Base-by-base conservation (phyloP, 2,888 invertebrate species). In the Bombylius major region DNA sequence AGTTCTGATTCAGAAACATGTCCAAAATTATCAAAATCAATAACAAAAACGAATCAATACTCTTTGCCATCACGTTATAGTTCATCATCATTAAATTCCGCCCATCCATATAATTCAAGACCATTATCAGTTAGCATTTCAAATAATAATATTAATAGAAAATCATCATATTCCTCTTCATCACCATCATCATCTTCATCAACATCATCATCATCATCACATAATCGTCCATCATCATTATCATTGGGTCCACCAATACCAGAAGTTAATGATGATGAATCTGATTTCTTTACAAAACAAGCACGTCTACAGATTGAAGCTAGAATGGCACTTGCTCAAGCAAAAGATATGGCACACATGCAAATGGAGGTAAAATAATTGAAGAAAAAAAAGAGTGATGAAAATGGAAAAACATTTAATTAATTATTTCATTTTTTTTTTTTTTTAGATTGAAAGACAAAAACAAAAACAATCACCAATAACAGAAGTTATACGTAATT, bases 301-400 rank as follows among this genome's bases (percentile, higher is more conserved):
- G 86, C 88, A 9, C 81, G 88, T 63, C 77, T 93, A 56, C 89
- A 91, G 72, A 86, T 89, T 50, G 92, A 93, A 72, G 91, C 92
- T 5, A 78, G 90, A 65, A 83, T 89, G 79, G 92, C 92, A 6
- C 76, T 93, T 59, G 86, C 89, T 1, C 90, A 92, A 74, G 92
- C 93, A 33, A 91, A 92, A 70, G 88, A 91, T 73, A 87, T 91
- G 84, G 92, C 93, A 42, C 83, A 88, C 64, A 85, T 91, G 81
- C 90, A 92, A 75, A 90, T 92, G 88, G 88, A 88, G 79, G 86
- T 87, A 73, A 44, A 45, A 14, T 45, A 45, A 45, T n/a, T 14
- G 5, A 44, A 32, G n/a, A n/a, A n/a, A n/a, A n/a, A n/a, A n/a
- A n/a, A n/a, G n/a, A n/a, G n/a, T n/a, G n/a, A n/a, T n/a, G n/a